Percentiles rank a stretch among this genome's conserved stretches.
phyloP scores from a whole-genome alignment of 2,797 vertebrate genomes.

The Epinephelus malabaricus region DNA sequence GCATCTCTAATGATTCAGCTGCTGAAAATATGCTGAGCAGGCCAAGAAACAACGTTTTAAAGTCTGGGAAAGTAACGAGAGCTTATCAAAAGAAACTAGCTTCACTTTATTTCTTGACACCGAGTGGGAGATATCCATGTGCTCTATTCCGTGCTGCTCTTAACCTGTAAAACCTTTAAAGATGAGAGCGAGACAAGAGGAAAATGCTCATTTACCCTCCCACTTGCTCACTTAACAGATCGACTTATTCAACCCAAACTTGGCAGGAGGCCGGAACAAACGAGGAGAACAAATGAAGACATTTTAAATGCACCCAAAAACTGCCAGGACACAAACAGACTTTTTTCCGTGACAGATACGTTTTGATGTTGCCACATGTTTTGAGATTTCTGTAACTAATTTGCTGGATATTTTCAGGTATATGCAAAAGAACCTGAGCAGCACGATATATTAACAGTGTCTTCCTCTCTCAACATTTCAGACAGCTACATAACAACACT shows the following conservation, averaged over 20 bases:
- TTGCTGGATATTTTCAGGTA: neutral
- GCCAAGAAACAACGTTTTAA: neutral
- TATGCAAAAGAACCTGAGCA: neutral
- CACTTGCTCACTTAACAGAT: neutral
- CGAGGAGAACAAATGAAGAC: neutral
- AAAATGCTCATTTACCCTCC: conserved; percentile 8
- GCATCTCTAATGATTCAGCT: neutral
- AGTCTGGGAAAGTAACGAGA: neutral
- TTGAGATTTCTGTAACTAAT: neutral
- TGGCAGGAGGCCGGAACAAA: neutral
- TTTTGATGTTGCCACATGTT: neutral
- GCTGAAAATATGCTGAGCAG: conserved; percentile 26
- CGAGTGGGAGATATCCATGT: neutral
- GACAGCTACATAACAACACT: neutral
- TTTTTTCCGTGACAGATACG: neutral
- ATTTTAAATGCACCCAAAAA: conserved; percentile 2
- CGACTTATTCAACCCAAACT: neutral
- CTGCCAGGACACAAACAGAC: neutral
- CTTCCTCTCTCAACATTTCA: neutral
- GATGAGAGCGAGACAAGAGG: neutral
- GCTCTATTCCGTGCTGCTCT: neutral
- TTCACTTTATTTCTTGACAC: conserved; percentile 1
- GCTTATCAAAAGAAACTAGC: conserved; percentile 11
- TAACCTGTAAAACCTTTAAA: neutral
- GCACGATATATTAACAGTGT: neutral